phyloP scores from a whole-genome alignment of 2,113 vertebrate genomes.

The Apodemus sylvaticus region DNA sequence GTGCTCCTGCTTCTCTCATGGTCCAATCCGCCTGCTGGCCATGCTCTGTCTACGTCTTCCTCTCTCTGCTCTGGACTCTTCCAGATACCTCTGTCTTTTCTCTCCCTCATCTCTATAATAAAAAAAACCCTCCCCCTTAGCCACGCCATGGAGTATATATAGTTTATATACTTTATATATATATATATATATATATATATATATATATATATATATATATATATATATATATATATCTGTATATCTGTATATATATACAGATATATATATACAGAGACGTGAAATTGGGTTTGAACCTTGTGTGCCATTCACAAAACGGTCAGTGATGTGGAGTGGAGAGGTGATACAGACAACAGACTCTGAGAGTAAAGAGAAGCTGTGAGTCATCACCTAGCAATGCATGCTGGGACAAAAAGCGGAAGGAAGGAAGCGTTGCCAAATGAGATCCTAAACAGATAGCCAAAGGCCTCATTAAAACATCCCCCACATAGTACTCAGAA shows the following conservation, averaged over 20 bases:
- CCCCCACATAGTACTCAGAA: background rate
- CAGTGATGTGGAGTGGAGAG: background rate
- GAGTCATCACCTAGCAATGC: too few species aligned
- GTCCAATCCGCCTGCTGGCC: background rate
- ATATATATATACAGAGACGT: too few species aligned
- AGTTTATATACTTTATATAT: too few species aligned
- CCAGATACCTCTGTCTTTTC: background rate
- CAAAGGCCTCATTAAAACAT: background rate
- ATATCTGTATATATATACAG: too few species aligned
- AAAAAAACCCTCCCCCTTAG: background rate
- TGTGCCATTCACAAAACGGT: background rate
- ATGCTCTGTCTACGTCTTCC: background rate
- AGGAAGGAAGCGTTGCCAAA: background rate
- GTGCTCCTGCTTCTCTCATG: background rate
- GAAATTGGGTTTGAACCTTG: background rate
- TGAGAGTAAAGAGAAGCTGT: background rate
- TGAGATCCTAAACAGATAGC: background rate
- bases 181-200: too few species aligned
- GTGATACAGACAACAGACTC: background rate
- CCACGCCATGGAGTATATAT: background rate
- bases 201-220: too few species aligned
- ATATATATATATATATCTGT: too few species aligned
- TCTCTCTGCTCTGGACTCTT: background rate
- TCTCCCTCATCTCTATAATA: background rate
- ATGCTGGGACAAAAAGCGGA: background rate